phyloP scores from a whole-genome alignment of 2,888 invertebrate species.

The Anthrax anthrax region DNA sequence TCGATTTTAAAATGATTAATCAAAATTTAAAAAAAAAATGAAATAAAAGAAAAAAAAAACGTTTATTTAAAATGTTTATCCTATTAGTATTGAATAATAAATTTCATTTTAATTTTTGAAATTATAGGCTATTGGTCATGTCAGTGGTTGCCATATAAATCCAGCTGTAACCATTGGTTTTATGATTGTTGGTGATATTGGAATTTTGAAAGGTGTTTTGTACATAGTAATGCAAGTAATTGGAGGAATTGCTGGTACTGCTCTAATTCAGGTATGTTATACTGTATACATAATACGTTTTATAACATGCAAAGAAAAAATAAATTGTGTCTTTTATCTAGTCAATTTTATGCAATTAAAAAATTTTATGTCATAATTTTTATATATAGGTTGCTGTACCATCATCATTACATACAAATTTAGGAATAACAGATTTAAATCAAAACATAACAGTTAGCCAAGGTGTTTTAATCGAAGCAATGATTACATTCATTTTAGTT shows the following conservation, averaged over 20 bases:
- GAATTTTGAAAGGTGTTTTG: constrained; percentile 59
- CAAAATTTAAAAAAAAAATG: background rate
- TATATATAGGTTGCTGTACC: constrained; percentile 35
- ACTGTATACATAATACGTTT: too few relatives aligned
- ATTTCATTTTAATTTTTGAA: constrained; percentile 6
- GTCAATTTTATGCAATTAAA: background rate
- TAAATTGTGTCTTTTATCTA: too few relatives aligned
- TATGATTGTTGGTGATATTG: constrained; percentile 65
- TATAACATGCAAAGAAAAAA: too few relatives aligned
- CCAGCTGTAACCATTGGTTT: constrained; percentile 81
- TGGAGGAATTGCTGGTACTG: constrained; percentile 71
- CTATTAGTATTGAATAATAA: too few relatives aligned
- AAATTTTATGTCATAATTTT: background rate
- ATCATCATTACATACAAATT: constrained; percentile 32
- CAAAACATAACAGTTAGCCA: constrained; percentile 47
- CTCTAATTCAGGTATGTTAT: constrained; percentile 48
- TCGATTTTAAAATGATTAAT: background rate
- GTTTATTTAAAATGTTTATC: too few relatives aligned
- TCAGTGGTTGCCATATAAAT: constrained; percentile 85
- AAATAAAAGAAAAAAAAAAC: background rate
- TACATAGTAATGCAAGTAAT: constrained; percentile 70
- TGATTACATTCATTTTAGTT: constrained; percentile 76
- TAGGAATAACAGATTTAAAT: constrained; percentile 54
- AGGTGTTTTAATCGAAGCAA: constrained; percentile 67
- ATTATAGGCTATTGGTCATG: constrained; percentile 61